Percentiles rank a stretch among this genome's conserved stretches.
Evolutionary conservation across 2,888 invertebrate genomes (phyloP).

Genomic region (Julus scanicus): DNA sequence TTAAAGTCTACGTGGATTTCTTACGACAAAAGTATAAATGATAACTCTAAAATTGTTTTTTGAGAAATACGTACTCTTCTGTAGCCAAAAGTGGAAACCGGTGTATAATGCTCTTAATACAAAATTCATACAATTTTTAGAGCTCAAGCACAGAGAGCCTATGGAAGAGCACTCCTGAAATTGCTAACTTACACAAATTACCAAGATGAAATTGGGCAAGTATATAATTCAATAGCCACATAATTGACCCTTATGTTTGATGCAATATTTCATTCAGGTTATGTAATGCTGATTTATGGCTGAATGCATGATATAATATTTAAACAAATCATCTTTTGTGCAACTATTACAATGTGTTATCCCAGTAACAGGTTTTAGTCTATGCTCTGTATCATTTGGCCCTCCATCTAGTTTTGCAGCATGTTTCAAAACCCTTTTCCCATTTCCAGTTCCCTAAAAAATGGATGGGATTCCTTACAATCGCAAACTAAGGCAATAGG

Average conservation of each 20-base stretch:
- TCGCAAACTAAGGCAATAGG: slow-evolving; percentile 57
- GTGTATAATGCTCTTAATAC: not conserved
- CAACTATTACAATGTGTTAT: too few species aligned
- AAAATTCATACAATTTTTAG: slow-evolving; percentile 51
- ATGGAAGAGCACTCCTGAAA: slow-evolving; percentile 58
- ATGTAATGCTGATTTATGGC: too few species aligned
- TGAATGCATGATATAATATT: too few species aligned
- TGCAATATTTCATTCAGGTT: not conserved
- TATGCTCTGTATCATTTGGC: too few species aligned
- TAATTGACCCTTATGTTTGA: not conserved
- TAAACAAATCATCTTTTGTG: too few species aligned
- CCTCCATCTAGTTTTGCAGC: not conserved
- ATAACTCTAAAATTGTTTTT: not conserved
- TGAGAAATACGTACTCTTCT: too few species aligned
- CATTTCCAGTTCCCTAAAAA: slow-evolving; percentile 53
- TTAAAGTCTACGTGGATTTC: slow-evolving; percentile 49
- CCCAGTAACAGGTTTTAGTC: too few species aligned
- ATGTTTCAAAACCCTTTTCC: not conserved
- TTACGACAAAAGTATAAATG: slow-evolving; percentile 50
- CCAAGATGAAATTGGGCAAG: slow-evolving; percentile 58
- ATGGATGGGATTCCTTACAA: slow-evolving; percentile 55
- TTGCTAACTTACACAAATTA: slow-evolving; percentile 55
- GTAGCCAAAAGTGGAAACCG: too few species aligned
- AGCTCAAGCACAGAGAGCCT: slow-evolving; percentile 58
- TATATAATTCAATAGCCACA: not conserved